Conservation (phyloP, 2,113 vertebrate species). For the Philantomba maxwellii region DNA sequence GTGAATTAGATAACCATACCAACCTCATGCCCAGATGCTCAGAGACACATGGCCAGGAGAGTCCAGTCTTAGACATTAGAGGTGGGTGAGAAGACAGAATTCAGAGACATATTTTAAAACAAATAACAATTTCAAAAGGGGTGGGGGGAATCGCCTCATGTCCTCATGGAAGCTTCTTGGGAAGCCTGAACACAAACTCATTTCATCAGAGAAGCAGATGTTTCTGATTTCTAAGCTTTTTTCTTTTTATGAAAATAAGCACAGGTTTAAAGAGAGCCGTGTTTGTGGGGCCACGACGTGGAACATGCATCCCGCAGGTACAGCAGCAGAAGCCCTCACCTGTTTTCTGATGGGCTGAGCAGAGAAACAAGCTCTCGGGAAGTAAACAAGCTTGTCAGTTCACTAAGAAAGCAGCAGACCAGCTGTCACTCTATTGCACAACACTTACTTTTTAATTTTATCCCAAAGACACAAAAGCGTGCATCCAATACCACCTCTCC, state of each 20-base stretch:
- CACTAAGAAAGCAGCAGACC: conserved; percentile 30
- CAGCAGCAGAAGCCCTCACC: not conserved
- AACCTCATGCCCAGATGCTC: not conserved
- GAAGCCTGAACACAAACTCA: not conserved
- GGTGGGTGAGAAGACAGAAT: not conserved
- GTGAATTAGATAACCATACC: not conserved
- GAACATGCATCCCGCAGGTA: not conserved
- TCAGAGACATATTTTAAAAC: not conserved
- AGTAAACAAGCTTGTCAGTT: conserved; percentile 58
- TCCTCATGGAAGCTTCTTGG: not conserved
- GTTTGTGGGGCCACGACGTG: not conserved
- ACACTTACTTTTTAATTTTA: conserved; percentile 66
- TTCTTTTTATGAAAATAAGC: conserved; percentile 39
- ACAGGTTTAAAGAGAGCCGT: not conserved
- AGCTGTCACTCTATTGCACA: conserved; percentile 59
- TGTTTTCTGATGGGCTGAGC: conserved; percentile 25
- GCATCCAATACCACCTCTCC: conserved; percentile 40
- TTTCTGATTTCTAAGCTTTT: conserved; percentile 3
- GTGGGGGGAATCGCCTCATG: not conserved
- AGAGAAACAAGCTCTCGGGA: conserved; percentile 5
- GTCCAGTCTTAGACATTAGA: not conserved
- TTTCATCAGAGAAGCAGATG: not conserved
- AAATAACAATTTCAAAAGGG: not conserved
- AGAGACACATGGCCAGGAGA: not conserved
- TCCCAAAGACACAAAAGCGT: conserved; percentile 42